Percentiles rank a stretch among this genome's conserved stretches.
These are phyloP conservation scores for Chinchilla lanigera DNA, from an alignment of 2,113 vertebrate species.

Conservation along the genomic window DNA sequence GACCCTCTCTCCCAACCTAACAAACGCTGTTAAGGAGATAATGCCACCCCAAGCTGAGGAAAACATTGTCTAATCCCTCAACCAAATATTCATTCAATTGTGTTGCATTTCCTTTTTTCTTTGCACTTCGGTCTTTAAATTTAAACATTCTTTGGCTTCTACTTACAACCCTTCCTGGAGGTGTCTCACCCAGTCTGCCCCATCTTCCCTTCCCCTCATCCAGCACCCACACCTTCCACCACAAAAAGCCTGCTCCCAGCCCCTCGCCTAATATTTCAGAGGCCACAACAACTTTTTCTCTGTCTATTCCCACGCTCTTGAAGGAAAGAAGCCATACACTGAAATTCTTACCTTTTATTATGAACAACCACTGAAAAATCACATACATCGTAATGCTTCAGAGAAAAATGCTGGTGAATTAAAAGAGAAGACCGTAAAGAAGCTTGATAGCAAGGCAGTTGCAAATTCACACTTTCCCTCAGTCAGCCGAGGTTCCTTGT, in stretches of 20 bases:
- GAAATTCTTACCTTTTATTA: slow-evolving; percentile 18
- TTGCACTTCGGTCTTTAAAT: not conserved
- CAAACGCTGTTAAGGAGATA: not conserved
- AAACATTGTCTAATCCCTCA: not conserved
- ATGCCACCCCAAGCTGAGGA: not conserved
- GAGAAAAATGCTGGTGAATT: slow-evolving; percentile 16
- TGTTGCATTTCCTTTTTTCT: not conserved
- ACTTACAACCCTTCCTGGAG: not conserved
- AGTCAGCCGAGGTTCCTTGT: not conserved
- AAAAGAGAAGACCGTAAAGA: slow-evolving; percentile 65
- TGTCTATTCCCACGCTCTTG: not conserved
- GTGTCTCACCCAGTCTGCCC: too few relatives aligned
- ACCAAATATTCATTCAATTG: not conserved
- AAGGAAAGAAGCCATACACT: not conserved
- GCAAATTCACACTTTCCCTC: not conserved
- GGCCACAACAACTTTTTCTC: not conserved
- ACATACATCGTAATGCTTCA: slow-evolving; percentile 1
- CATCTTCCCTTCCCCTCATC: not conserved
- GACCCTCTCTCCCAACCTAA: not conserved
- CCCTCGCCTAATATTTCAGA: not conserved
- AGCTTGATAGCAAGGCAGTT: not conserved
- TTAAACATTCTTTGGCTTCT: not conserved
- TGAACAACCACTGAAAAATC: not conserved
- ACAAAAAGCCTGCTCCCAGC: not conserved
- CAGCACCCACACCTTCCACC: not conserved